Percentiles rank a stretch among this genome's conserved stretches.
phyloP scores from a whole-genome alignment of 2,888 invertebrate genomes.

The Stenchaetothrips biformis region DNA sequence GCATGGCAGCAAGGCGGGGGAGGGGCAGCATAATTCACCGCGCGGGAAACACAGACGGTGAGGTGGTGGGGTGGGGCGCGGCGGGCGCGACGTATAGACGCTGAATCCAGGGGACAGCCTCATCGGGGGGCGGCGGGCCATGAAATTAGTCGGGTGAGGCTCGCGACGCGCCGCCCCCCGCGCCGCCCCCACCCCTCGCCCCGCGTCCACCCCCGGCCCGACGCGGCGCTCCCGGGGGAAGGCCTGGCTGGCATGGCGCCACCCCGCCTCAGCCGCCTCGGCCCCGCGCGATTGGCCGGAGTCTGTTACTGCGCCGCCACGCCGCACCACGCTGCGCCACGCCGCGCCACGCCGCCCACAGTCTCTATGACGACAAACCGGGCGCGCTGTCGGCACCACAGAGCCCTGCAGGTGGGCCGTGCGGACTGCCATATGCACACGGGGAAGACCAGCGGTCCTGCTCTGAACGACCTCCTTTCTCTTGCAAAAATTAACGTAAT shows the following conservation, averaged over 20 bases:
- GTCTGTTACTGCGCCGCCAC: background rate
- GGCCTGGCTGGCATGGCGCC: background rate
- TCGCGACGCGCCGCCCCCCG: background rate
- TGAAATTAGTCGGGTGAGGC: conserved; percentile 18
- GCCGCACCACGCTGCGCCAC: too few species aligned
- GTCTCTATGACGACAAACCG: background rate
- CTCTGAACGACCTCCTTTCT: too few species aligned
- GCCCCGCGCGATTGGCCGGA: background rate
- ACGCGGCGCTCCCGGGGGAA: background rate
- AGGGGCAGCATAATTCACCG: background rate
- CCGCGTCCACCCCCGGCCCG: background rate
- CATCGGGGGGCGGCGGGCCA: conserved; percentile 18
- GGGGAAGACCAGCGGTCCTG: too few species aligned
- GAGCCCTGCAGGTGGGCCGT: too few species aligned
- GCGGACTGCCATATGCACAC: too few species aligned
- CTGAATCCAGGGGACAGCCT: conserved; percentile 17
- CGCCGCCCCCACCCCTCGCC: background rate
- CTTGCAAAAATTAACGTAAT: too few species aligned
- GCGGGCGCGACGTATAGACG: background rate
- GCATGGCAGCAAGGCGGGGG: too few species aligned
- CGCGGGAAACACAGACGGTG: background rate
- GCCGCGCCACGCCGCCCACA: background rate
- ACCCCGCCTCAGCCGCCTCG: background rate
- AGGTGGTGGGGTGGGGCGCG: background rate
- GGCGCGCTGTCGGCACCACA: too few species aligned